Conservation (phyloP, 1,140 invertebrate species). For the Drosophila auraria region DNA sequence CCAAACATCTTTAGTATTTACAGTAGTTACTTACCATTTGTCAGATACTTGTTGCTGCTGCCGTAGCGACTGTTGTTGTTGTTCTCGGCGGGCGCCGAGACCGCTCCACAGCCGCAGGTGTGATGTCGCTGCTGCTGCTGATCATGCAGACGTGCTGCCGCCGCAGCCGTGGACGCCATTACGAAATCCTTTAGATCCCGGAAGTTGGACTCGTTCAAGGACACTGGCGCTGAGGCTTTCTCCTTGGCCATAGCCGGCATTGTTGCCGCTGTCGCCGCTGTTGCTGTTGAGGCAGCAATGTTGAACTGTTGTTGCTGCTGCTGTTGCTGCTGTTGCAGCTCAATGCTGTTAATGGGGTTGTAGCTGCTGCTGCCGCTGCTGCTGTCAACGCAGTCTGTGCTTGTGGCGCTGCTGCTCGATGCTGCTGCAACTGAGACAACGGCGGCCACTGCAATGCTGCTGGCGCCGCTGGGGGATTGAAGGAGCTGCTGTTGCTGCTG, state of each 20-base stretch:
- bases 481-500: conserved; percentile 62
- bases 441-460: conserved; percentile 56
- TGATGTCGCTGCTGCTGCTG: conserved; percentile 56
- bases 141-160: conserved; percentile 48
- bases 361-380: conserved; percentile 23
- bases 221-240: conserved; percentile 77
- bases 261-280: conserved; percentile 55
- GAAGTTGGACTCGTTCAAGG: conserved; percentile 73
- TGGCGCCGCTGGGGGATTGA: conserved; percentile 60
- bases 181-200: conserved; percentile 55
- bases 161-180: conserved; percentile 58
- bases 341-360: conserved; percentile 21
- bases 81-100: conserved; percentile 50
- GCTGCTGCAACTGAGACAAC: conserved; percentile 51
- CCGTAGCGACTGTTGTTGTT: conserved; percentile 56
- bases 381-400: conserved; percentile 21
- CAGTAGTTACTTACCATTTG: conserved; percentile 59
- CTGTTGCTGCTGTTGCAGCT: conserved; percentile 20
- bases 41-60: conserved; percentile 69
- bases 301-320: conserved; percentile 52
- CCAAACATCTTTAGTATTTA: not conserved
- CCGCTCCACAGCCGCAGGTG: conserved; percentile 65
- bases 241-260: conserved; percentile 85
- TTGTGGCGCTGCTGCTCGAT: conserved; percentile 50
- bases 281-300: conserved; percentile 49